Evolutionary conservation across 2,113 vertebrate genomes (phyloP), one percentile per base, ranked within the genome.

Genomic region (Aldabrachelys gigantea): DNA sequence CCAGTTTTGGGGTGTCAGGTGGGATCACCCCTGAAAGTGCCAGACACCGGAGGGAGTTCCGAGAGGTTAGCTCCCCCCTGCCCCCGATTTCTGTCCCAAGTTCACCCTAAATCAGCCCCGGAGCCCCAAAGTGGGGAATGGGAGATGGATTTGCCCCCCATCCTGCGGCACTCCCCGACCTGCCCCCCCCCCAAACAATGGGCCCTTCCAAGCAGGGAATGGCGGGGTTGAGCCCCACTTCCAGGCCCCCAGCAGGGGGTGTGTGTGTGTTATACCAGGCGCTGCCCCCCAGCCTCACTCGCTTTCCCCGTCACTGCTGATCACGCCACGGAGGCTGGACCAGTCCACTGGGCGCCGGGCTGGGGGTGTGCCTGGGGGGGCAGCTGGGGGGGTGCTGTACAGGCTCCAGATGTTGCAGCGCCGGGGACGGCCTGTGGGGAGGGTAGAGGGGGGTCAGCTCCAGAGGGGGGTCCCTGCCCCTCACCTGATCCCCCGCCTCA

Each of bases 231-330:
- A 62, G 29, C 5, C 57, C 27, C 27, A 11, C 13, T 31, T 62
- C 59, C 10, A 21, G 22, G 19, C 10, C 41, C 5, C 3, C 35
- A 12, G 9, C 4, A 10, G 38, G 10, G 13, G 21, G 72, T 41
- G 10, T 22, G 44, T 44, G 6, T 44, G 44, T 44, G 72, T 17
- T 41, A 31, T n/a, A 19, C 31, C 31, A 69, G 35, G 35, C 35
- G 13, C 62, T 31, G 29, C 2, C 5, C 57, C 41, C 7, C 50
- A 29, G 7, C 41, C 10, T 98, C 96, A 99, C 89, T 98, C 96
- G 50, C 99, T 99, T 82, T 99, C 98, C 3, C 94, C 98, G 1
- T 99, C 99, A 38, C 99, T 99, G 69, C 99, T 99, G 93, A 99
- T 99, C 95, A 99, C 97, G 27, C 99, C 99, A 8, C 92, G 97